A percentile compares a stretch with the other conserved stretches of the same genome.
Conservation (phyloP, 2,797 vertebrate species). For the Anas capensis region DNA sequence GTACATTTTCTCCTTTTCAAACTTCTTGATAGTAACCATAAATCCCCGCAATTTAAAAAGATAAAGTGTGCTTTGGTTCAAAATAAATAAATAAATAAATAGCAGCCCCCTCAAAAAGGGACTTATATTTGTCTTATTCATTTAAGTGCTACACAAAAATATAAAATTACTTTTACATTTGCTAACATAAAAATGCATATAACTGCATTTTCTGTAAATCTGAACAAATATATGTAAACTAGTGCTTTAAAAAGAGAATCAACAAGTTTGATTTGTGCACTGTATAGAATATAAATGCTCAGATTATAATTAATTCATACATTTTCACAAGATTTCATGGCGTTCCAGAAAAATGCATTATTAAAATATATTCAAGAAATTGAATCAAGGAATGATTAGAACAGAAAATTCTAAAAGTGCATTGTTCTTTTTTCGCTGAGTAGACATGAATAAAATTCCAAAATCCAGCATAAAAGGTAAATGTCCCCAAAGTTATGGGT, state of each 20-base stretch:
- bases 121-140: background rate
- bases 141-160: background rate
- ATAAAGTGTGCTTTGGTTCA: background rate
- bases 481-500: background rate
- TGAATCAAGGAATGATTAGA: background rate
- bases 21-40: background rate
- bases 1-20: background rate
- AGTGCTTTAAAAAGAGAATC: background rate
- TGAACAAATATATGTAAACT: background rate
- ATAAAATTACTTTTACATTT: background rate
- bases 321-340: background rate
- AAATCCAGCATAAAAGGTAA: background rate
- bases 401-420: background rate
- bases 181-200: background rate
- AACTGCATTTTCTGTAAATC: background rate
- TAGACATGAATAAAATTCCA: background rate
- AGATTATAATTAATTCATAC: constrained; percentile 13
- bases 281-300: background rate
- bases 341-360: constrained; percentile 10
- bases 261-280: background rate
- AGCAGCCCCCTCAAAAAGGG: background rate
- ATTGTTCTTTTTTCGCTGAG: background rate
- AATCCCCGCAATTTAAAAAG: background rate
- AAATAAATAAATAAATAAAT: background rate
- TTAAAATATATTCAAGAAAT: background rate